Evolutionary conservation across 2,113 vertebrate species (phyloP), one percentile per base, ranked within the genome.

Genomic region (Archocentrus centrarchus): DNA sequence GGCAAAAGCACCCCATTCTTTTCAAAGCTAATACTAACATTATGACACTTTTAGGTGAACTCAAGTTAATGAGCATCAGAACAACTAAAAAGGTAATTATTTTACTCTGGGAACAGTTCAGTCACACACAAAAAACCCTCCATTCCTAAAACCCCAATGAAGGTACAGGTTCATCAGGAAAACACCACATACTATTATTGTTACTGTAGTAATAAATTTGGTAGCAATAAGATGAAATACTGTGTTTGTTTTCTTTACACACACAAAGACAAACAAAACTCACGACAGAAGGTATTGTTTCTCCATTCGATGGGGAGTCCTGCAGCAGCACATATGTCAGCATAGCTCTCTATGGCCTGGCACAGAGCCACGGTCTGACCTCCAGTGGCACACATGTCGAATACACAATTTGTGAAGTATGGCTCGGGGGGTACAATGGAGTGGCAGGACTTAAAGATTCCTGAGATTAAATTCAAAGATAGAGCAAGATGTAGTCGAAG

Each of bases 331-430:
- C 97, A 98, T 0, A 96, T 66, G 89, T 97, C 96, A 14, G 97
- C 97, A 8, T 98, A 98, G 88, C 96, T 96, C 90, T 98, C 96
- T 5, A 98, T 81, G 66, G 96, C 96, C 20, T 97, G 97, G 92
- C 97, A 98, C 68, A 98, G 92, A 18, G 97, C 95, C 78, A 92
- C 96, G 0, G 95, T 83, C 80, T 96, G 91, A 7, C 96, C 97
- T 4, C 64, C 93, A 0, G 96, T 97, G 68, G 94, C 96, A 89
- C 97, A 98, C 92, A 97, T 87, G 86, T 98, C 97, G 0, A 96
- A 96, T 80, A 97, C 81, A 59, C 97, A 98, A 93, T 94, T 98
- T 75, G 92, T 96, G 93, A 97, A 96, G 94, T 95, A 97, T 1
- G 93, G 82, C 6, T 75, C 44, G 0, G 97, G 96, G 14, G 91